Percentiles rank a stretch among this genome's conserved stretches.
phyloP scores from a whole-genome alignment of 2,797 vertebrate species.

The Mastacembelus armatus region DNA sequence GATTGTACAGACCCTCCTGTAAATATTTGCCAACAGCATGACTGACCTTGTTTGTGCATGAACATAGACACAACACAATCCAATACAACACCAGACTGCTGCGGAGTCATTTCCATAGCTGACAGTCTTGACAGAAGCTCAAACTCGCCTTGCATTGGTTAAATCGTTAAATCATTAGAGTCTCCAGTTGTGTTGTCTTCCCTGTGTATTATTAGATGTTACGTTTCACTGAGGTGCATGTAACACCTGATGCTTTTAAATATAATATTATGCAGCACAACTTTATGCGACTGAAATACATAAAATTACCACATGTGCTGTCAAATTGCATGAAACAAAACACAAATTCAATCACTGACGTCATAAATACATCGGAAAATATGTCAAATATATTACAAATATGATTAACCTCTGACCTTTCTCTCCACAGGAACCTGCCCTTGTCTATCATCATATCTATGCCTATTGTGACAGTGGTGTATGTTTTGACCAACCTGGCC shows the following conservation, averaged over 20 bases:
- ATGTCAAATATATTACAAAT: neutral
- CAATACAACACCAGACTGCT: neutral
- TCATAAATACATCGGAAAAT: neutral
- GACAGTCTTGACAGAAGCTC: too few relatives aligned
- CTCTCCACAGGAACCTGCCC: slow-evolving; percentile 89
- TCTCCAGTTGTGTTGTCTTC: neutral
- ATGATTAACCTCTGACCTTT: slow-evolving; percentile 12
- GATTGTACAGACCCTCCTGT: slow-evolving; percentile 44
- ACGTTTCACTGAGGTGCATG: neutral
- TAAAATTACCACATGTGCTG: neutral
- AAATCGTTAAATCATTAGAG: neutral
- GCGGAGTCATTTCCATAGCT: neutral
- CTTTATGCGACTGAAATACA: neutral
- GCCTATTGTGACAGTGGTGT: slow-evolving; percentile 95
- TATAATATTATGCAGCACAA: neutral
- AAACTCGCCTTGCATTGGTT: too few relatives aligned
- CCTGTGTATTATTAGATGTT: neutral
- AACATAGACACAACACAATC: neutral
- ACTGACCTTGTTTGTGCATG: slow-evolving; percentile 44
- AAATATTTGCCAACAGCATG: slow-evolving; percentile 42
- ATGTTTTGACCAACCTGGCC: slow-evolving; percentile 96
- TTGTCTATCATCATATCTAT: slow-evolving; percentile 97
- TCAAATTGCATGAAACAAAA: neutral
- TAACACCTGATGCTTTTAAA: neutral
- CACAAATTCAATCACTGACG: neutral